Percentiles rank a stretch among this genome's conserved stretches.
Conservation (phyloP, 2,888 invertebrate genomes). For the Steinernema scapterisci region DNA sequence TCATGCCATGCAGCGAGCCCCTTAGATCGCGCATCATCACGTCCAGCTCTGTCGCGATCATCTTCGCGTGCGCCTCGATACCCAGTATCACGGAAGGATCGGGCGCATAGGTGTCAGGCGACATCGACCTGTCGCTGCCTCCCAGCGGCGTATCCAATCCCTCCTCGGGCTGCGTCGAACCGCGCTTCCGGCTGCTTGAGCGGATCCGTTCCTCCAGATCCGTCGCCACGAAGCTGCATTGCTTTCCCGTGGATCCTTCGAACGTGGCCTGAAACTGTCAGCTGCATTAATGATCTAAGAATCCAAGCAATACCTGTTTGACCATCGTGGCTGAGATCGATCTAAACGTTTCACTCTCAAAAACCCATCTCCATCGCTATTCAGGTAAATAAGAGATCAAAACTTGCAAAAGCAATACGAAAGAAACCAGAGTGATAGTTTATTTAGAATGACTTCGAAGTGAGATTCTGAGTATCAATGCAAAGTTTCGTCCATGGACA, state of each 20-base stretch:
- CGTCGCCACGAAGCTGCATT: conserved; percentile 8
- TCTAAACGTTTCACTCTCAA: not conserved
- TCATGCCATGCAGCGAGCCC: conserved; percentile 61
- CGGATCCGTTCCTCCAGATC: conserved; percentile 27
- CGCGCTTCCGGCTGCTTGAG: conserved; percentile 12
- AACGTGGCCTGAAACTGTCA: too few species aligned
- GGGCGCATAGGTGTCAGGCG: conserved; percentile 35
- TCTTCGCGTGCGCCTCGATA: conserved; percentile 56
- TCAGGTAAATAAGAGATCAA: too few species aligned
- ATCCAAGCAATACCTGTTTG: conserved; percentile 24
- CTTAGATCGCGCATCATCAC: conserved; percentile 58
- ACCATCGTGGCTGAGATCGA: not conserved
- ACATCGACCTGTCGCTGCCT: conserved; percentile 4
- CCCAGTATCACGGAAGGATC: conserved; percentile 52
- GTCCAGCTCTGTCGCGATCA: conserved; percentile 61
- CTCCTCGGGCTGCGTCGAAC: conserved; percentile 37
- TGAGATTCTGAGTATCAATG: not conserved
- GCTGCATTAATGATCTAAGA: too few species aligned
- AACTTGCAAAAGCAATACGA: too few species aligned
- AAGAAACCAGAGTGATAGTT: too few species aligned
- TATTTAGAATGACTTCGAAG: too few species aligned
- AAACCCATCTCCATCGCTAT: too few species aligned
- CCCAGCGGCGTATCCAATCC: conserved; percentile 3
- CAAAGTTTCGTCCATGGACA: conserved; percentile 25
- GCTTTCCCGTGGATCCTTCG: not conserved